These are phyloP conservation scores for Pocillopora verrucosa DNA, from an alignment of 64 coral and sea anemone genomes.

Conservation along the genomic window DNA sequence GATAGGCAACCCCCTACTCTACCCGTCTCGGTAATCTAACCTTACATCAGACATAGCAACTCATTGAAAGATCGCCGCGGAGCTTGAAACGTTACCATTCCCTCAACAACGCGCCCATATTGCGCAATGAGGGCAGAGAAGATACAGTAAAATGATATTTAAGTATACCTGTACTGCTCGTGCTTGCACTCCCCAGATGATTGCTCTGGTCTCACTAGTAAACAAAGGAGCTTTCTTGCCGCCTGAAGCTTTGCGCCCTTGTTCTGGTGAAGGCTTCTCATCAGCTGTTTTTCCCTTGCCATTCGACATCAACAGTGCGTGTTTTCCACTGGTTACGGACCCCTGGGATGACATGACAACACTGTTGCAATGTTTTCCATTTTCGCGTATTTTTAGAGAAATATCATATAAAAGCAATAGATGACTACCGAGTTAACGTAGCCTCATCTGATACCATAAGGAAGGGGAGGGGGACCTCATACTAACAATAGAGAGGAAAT, in stretches of 20 bases:
- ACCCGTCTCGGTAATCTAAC: no score
- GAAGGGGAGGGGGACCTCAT: no score
- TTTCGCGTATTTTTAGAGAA: no score
- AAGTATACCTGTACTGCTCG: slow-evolving; percentile 90
- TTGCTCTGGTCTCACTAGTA: slow-evolving; percentile 75
- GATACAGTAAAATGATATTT: background rate
- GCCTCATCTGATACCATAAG: no score
- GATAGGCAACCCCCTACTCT: no score
- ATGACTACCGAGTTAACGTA: no score
- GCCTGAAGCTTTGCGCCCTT: background rate
- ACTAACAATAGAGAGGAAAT: background rate
- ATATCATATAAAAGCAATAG: no score
- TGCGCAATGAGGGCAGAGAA: no score
- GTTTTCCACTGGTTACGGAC: background rate
- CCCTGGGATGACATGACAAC: background rate
- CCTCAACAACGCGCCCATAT: background rate
- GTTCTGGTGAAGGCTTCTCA: slow-evolving; percentile 39
- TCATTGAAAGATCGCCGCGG: no score
- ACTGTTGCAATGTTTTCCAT: no score
- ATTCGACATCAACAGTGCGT: background rate
- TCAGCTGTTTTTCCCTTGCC: background rate
- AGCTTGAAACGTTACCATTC: background rate
- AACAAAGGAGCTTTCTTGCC: slow-evolving; percentile 60
- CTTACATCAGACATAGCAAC: no score
- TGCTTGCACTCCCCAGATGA: slow-evolving; percentile 92